Evolutionary conservation across 2,888 invertebrate genomes (phyloP).

Genomic region (Aspidiotus rigidus): DNA sequence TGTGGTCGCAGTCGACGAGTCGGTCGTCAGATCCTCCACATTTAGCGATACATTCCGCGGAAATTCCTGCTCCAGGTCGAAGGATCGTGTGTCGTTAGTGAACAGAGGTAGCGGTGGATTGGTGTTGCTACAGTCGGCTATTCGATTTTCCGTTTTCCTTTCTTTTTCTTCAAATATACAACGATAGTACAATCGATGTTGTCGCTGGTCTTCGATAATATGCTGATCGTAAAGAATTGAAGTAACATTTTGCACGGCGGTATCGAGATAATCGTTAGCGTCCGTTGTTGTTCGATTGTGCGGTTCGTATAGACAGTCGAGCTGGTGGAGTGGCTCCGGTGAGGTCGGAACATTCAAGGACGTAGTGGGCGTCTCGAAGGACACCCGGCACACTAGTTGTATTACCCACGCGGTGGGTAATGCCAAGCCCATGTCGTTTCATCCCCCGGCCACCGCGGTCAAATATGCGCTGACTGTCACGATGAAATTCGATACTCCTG

Average conservation of each 20-base stretch:
- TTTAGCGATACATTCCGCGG: conserved; percentile 21
- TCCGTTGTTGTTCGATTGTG: conserved; percentile 17
- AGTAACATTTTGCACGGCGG: neutral
- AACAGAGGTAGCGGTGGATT: conserved; percentile 23
- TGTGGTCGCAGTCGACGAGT: neutral
- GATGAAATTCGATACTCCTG: neutral
- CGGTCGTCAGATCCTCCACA: conserved; percentile 21
- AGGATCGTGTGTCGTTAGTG: conserved; percentile 23
- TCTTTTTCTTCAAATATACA: conserved; percentile 12
- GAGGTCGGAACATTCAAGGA: neutral
- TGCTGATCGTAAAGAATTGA: neutral
- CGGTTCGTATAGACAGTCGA: conserved; percentile 20
- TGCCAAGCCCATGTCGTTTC: conserved; percentile 26
- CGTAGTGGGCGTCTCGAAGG: conserved; percentile 5
- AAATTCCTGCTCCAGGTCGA: conserved; percentile 28
- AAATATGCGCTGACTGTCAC: conserved; percentile 7
- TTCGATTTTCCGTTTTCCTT: neutral
- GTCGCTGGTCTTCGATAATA: neutral
- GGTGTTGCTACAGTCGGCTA: conserved; percentile 25
- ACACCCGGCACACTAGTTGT: conserved; percentile 29
- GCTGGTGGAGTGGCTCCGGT: conserved; percentile 22
- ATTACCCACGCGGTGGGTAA: conserved; percentile 32
- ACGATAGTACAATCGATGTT: conserved; percentile 24
- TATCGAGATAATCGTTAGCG: neutral
- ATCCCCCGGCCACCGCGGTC: conserved; percentile 24